Evolutionary conservation across 1,140 invertebrate genomes (phyloP).

Genomic region (Chionoecetes opilio): DNA sequence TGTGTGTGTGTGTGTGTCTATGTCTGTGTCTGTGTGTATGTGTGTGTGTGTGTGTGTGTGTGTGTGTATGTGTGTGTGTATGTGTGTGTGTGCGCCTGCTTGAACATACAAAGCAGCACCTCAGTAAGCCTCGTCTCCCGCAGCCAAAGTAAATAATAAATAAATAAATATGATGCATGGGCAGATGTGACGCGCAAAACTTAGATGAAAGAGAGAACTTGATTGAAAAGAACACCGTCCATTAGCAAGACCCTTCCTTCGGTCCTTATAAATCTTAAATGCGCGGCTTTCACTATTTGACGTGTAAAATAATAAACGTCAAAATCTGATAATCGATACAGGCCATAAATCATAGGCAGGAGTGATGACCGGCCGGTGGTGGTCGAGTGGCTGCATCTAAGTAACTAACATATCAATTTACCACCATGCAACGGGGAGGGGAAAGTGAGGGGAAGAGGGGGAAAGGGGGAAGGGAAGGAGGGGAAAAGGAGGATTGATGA

Average conservation of each 20-base stretch:
- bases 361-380: neutral
- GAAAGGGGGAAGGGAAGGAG: no score
- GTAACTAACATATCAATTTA: neutral
- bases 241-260: neutral
- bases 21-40: neutral
- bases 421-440: neutral
- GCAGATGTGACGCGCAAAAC: no score
- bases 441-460: no score
- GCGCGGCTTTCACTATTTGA: neutral
- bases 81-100: no score
- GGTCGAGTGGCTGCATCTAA: neutral
- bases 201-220: no score
- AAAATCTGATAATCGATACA: neutral
- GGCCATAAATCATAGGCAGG: neutral
- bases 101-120: no score
- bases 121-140: no score
- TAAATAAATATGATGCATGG: no score
- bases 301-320: slow-evolving; percentile 30
- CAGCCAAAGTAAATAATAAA: no score
- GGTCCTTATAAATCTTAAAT: neutral
- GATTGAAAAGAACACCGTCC: neutral
- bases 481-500: neutral
- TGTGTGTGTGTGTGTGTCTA: neutral
- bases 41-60: neutral
- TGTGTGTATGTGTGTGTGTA: no score